Percentiles rank a stretch among this genome's conserved stretches.
These are phyloP conservation scores for Bicyclus anynana DNA, from an alignment of 1,140 invertebrate genomes.

Conservation along the genomic window DNA sequence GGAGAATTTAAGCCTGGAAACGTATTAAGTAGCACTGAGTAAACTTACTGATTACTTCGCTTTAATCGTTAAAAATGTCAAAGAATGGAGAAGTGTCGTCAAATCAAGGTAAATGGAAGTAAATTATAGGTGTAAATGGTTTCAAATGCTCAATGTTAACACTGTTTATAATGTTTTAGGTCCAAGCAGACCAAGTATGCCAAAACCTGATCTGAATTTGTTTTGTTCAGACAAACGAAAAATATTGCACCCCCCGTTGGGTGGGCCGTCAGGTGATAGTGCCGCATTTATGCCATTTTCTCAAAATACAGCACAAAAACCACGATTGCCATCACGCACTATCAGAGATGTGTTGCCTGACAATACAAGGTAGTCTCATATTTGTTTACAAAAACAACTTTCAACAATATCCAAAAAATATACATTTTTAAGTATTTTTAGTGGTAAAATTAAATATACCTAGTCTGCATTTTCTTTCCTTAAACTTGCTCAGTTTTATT, in stretches of 20 bases:
- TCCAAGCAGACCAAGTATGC: slow-evolving; percentile 57
- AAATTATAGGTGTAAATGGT: slow-evolving; percentile 24
- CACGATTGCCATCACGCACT: slow-evolving; percentile 54
- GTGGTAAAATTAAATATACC: too few species aligned
- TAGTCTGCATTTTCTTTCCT: too few species aligned
- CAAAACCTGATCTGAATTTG: slow-evolving; percentile 66
- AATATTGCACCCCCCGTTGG: slow-evolving; percentile 59
- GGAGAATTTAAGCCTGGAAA: slow-evolving; percentile 23
- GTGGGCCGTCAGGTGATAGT: slow-evolving; percentile 56
- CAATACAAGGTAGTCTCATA: slow-evolving; percentile 53
- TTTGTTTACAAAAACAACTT: not conserved
- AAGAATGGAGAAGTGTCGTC: slow-evolving; percentile 74
- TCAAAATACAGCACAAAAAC: slow-evolving; percentile 44
- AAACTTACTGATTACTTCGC: slow-evolving; percentile 21
- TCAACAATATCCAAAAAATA: not conserved
- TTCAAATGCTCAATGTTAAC: slow-evolving; percentile 7
- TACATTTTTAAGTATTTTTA: too few species aligned
- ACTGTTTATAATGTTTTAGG: slow-evolving; percentile 39
- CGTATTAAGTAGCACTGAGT: slow-evolving; percentile 34
- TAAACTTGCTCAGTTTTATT: too few species aligned
- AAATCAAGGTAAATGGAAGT: slow-evolving; percentile 58
- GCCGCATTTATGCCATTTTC: slow-evolving; percentile 65
- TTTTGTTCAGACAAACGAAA: slow-evolving; percentile 64
- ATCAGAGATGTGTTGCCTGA: slow-evolving; percentile 69
- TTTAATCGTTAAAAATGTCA: slow-evolving; percentile 61